Evolutionary conservation across 1,140 invertebrate genomes (phyloP).

Genomic region (Drosophila watanabei): DNA sequence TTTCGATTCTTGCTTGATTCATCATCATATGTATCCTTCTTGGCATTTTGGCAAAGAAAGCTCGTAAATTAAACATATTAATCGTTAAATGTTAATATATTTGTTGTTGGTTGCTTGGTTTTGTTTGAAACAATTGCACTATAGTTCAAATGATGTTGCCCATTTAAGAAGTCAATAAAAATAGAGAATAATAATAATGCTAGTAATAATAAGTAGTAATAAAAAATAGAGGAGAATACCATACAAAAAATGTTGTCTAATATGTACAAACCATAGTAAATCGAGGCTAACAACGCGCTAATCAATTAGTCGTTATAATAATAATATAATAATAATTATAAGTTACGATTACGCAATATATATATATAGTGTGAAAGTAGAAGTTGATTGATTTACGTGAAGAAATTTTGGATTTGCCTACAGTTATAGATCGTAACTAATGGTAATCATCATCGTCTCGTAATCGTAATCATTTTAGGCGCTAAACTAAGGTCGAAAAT

Average conservation of each 20-base stretch:
- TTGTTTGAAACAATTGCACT: slow-evolving; percentile 84
- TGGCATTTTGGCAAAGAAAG: slow-evolving; percentile 79
- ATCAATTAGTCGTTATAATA: slow-evolving; percentile 39
- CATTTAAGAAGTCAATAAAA: slow-evolving; percentile 64
- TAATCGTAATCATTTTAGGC: slow-evolving; percentile 59
- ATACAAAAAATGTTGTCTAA: slow-evolving; percentile 71
- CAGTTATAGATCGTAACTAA: slow-evolving; percentile 41
- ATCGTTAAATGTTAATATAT: slow-evolving; percentile 69
- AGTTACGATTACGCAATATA: slow-evolving; percentile 47
- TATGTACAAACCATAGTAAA: slow-evolving; percentile 83
- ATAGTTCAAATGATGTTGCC: slow-evolving; percentile 82
- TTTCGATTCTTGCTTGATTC: slow-evolving; percentile 66
- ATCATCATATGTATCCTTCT: slow-evolving; percentile 55
- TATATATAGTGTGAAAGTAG: slow-evolving; percentile 34
- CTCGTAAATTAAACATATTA: slow-evolving; percentile 72
- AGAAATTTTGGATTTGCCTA: slow-evolving; percentile 77
- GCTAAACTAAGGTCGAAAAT: slow-evolving; percentile 62
- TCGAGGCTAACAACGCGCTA: slow-evolving; percentile 77
- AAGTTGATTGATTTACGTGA: slow-evolving; percentile 51
- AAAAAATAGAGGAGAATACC: slow-evolving; percentile 49
- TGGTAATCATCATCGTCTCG: slow-evolving; percentile 41
- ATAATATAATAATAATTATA: slow-evolving; percentile 56
- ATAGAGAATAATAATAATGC: slow-evolving; percentile 61
- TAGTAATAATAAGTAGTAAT: slow-evolving; percentile 51
- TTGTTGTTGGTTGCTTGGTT: slow-evolving; percentile 63